A percentile compares a stretch with the other conserved stretches of the same genome.
Conservation (phyloP, 2,113 vertebrate species). For the Cavia porcellus region DNA sequence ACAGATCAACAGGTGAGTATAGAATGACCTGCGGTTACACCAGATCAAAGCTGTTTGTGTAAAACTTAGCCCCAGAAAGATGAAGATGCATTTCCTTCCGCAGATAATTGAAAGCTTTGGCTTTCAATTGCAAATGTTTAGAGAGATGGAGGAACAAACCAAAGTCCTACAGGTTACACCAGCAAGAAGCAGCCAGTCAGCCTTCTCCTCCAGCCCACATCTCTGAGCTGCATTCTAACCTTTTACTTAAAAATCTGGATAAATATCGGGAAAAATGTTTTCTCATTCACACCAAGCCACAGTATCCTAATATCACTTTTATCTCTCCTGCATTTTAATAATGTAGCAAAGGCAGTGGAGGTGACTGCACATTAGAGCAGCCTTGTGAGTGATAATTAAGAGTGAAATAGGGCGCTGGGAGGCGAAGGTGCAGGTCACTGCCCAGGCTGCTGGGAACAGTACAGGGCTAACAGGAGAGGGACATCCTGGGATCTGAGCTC, state of each 20-base stretch:
- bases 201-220: rapidly evolving
- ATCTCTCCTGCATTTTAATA: conserved; percentile 68
- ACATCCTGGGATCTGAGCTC: conserved; percentile 64
- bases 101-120: not conserved
- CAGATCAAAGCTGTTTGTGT: not conserved
- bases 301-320: conserved; percentile 64
- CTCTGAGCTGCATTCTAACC: not conserved
- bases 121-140: not conserved
- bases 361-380: conserved; percentile 70
- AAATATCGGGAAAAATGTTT: not conserved
- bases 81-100: not conserved
- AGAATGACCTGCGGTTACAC: not conserved
- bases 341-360: conserved; percentile 66
- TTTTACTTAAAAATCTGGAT: not conserved
- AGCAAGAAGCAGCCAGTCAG: not conserved
- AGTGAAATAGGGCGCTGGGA: conserved; percentile 54
- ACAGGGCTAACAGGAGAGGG: conserved; percentile 68
- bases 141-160: not conserved
- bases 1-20: not conserved
- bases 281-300: not conserved
- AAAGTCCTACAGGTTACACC: not conserved
- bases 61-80: not conserved
- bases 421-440: conserved; percentile 44
- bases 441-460: conserved; percentile 28
- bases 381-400: conserved; percentile 75